These are phyloP conservation scores for Bufotes viridis DNA, from an alignment of 2,797 vertebrate species.

Conservation along the genomic window DNA sequence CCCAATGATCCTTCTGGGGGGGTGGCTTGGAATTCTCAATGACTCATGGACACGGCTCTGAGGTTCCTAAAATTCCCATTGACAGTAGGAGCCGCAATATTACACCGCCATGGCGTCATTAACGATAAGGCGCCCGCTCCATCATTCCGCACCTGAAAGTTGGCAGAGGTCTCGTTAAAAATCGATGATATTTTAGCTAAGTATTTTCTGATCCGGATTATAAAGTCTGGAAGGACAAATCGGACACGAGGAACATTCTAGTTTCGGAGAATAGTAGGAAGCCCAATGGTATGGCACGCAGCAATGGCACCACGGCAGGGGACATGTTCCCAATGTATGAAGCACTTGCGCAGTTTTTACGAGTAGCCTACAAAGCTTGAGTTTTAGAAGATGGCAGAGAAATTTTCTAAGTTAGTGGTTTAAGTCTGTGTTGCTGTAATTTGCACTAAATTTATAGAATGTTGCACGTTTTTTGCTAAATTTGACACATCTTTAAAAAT, in stretches of 20 bases:
- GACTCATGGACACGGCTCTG: not conserved
- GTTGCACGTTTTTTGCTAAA: too few species aligned
- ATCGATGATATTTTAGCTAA: not conserved
- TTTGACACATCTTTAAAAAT: too few species aligned
- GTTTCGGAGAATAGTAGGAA: not conserved
- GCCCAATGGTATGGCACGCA: too few species aligned
- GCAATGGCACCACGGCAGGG: too few species aligned
- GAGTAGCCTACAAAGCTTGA: too few species aligned
- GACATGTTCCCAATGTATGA: too few species aligned
- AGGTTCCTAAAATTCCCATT: constrained; percentile 8
- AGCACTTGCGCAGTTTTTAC: too few species aligned
- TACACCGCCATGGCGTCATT: constrained; percentile 27
- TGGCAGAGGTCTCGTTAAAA: constrained; percentile 15
- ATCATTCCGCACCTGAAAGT: not conserved
- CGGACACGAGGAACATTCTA: not conserved
- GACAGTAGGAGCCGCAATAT: constrained; percentile 20
- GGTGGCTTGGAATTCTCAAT: constrained; percentile 28
- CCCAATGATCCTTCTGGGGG: not conserved
- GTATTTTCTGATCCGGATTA: not conserved
- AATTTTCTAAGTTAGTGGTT: too few species aligned
- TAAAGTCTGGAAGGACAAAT: not conserved
- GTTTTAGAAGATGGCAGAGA: too few species aligned
- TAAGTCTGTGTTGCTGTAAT: too few species aligned
- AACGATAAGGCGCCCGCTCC: not conserved
- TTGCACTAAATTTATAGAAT: too few species aligned